These are phyloP conservation scores for Gyrodactylus bullatarudis DNA, from an alignment of 1,140 invertebrate genomes.

Conservation along the genomic window DNA sequence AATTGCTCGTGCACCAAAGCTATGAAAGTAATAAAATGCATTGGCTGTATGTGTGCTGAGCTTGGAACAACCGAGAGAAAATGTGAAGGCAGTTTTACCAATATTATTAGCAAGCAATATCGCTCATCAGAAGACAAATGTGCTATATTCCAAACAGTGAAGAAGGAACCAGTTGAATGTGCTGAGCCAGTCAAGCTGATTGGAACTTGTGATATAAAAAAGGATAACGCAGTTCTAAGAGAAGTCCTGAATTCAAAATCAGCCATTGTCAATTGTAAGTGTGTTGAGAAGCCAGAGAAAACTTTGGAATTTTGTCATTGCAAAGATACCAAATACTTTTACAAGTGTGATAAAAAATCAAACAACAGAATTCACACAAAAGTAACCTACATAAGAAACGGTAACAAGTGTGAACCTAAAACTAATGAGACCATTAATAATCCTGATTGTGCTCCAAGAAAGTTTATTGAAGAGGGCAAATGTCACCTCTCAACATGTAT, in stretches of 20 bases:
- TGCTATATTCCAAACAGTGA: neutral
- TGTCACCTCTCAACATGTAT: neutral
- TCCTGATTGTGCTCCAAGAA: neutral
- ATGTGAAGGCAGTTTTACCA: neutral
- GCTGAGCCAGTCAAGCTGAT: neutral
- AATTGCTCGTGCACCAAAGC: neutral
- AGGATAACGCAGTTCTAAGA: neutral
- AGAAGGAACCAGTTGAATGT: neutral
- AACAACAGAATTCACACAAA: neutral
- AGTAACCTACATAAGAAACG: neutral
- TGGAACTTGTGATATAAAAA: neutral
- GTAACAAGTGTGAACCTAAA: neutral
- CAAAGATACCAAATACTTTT: neutral
- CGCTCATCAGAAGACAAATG: neutral
- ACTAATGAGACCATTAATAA: neutral
- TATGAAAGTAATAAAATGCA: neutral
- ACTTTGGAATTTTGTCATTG: neutral
- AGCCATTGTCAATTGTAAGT: neutral
- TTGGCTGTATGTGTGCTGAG: neutral
- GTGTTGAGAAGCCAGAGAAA: neutral
- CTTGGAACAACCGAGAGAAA: neutral
- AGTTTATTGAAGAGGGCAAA: neutral
- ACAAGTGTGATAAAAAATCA: neutral
- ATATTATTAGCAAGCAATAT: neutral
- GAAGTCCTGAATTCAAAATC: neutral